Conservation (phyloP, 2,888 invertebrate genomes). For the Zonitis immaculata region DNA sequence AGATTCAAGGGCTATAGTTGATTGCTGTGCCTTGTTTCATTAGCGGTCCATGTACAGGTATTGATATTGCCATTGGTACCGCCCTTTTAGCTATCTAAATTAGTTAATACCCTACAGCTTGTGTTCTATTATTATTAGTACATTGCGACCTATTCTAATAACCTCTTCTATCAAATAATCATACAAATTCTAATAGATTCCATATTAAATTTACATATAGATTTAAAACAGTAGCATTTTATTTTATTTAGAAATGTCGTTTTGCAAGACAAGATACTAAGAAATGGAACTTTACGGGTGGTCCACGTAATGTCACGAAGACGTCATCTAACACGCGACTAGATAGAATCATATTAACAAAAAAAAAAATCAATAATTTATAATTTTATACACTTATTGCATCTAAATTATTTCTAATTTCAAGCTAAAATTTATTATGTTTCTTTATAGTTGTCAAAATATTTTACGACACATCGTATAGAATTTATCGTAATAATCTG, state of each 20-base stretch:
- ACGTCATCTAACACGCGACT: slow-evolving; percentile 22
- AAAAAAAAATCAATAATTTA: slow-evolving; percentile 6
- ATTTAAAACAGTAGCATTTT: slow-evolving; percentile 1
- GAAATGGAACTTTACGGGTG: slow-evolving; percentile 16
- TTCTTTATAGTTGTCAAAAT: background rate
- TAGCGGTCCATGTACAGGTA: slow-evolving; percentile 40
- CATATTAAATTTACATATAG: too few relatives aligned
- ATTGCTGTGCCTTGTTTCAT: slow-evolving; percentile 49
- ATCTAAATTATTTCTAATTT: too few relatives aligned
- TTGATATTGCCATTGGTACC: slow-evolving; percentile 34
- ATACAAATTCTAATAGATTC: background rate
- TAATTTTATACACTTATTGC: background rate
- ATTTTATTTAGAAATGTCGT: background rate
- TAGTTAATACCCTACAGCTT: slow-evolving; percentile 12
- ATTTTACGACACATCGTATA: slow-evolving; percentile 12
- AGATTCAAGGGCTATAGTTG: slow-evolving; percentile 31
- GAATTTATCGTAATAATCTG: slow-evolving; percentile 31
- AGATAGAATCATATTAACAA: slow-evolving; percentile 20
- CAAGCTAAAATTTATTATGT: too few relatives aligned
- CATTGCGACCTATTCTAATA: slow-evolving; percentile 1
- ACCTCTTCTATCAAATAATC: background rate
- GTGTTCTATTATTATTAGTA: slow-evolving; percentile 9
- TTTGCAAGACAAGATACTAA: background rate
- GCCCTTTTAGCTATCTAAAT: slow-evolving; percentile 16
- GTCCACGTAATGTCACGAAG: slow-evolving; percentile 20